Evolutionary conservation across 2,888 invertebrate genomes (phyloP).

Genomic region (Miltochrista miniata): DNA sequence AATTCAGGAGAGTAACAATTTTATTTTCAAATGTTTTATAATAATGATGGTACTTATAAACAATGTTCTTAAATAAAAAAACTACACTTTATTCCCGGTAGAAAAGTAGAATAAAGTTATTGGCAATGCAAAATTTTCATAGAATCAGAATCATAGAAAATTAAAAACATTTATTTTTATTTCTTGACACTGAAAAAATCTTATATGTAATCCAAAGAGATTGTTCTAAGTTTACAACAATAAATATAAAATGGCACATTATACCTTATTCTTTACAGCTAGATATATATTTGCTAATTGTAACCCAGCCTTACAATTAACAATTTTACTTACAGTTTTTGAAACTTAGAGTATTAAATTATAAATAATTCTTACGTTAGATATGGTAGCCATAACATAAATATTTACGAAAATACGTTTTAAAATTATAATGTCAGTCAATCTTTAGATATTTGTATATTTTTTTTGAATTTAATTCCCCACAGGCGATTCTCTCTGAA

Average conservation of each 20-base stretch:
- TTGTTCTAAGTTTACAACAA: constrained; percentile 9
- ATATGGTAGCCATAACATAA: constrained; percentile 18
- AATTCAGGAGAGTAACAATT: too few species aligned
- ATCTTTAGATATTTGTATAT: constrained; percentile 37
- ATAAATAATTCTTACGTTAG: constrained; percentile 40
- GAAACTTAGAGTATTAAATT: constrained; percentile 56
- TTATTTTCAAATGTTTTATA: too few species aligned
- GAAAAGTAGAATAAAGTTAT: too few species aligned
- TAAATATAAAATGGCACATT: constrained; percentile 59
- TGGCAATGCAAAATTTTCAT: too few species aligned
- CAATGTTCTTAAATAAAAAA: too few species aligned
- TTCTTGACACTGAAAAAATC: too few species aligned
- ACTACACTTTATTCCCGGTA: too few species aligned
- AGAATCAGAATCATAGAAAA: too few species aligned
- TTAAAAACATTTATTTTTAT: too few species aligned
- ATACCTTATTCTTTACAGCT: constrained; percentile 57
- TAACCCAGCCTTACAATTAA: constrained; percentile 81
- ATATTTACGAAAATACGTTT: constrained; percentile 24
- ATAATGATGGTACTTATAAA: too few species aligned
- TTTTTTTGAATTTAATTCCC: constrained; percentile 52
- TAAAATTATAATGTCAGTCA: constrained; percentile 61
- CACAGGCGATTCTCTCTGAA: constrained; percentile 67
- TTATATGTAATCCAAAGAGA: too few species aligned
- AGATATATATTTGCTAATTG: constrained; percentile 65
- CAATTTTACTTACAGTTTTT: constrained; percentile 39